Evolutionary conservation across 2,113 vertebrate species (phyloP), one percentile per base, ranked within the genome.

Genomic region (Hemicordylus capensis): DNA sequence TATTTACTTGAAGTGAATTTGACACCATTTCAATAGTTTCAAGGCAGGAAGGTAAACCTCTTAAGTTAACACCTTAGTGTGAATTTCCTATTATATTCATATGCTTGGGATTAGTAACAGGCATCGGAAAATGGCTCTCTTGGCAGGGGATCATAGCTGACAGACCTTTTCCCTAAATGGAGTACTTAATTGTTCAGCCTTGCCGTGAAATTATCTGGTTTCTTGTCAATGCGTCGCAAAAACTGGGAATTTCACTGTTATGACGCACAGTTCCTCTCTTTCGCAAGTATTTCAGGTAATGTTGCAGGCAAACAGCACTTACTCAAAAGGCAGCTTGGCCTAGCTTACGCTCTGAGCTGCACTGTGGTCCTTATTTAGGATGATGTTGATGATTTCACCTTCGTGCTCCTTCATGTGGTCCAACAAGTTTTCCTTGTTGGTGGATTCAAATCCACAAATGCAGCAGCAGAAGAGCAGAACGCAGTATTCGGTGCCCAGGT

Each of bases 361-460:
- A 86, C 39, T 91, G 84, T 97, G 97, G 93, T 98, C 98, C 93
- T 98, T 99, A 92, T 97, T 99, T 80, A 99, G 95, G 92, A 99
- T 99, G 93, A 99, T 98, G 96, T 97, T 99, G 95, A 99, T 98
- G 85, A 99, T 98, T 95, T 99, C 98, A 28, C 98, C 98, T 89
- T 99, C 98, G 4, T 99, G 99, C 90, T 99, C 98, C 93, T 99
- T 99, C 99, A 99, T 99, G 87, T 99, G 99, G 93, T 99, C 99
- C 94, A 99, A 96, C 87, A 99, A 97, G 31, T 97, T 97, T 90
- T 99, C 98, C 92, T 99, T 99, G 92, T 97, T 99, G 87, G 98
- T 98, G 26, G 98, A 99, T 91, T 99, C 99, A 42, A 99, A 99
- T 63, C 98, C 98, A 51, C 99, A 99, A 93, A 99, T 98, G 44